Conservation (phyloP, 2,888 invertebrate species). For the Hypena proboscidalis region DNA sequence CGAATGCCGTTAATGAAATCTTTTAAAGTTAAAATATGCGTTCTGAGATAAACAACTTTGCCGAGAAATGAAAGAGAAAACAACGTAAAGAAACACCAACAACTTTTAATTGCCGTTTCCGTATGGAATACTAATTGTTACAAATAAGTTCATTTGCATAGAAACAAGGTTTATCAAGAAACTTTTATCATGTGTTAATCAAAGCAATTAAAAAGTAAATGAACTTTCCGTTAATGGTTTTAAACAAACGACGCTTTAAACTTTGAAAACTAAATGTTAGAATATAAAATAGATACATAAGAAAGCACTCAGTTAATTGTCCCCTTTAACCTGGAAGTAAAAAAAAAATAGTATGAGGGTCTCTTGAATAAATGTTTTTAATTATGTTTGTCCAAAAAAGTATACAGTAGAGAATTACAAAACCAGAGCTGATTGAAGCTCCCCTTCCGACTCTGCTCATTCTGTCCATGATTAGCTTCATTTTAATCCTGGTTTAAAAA, state of each 20-base stretch:
- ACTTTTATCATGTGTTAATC: slow-evolving; percentile 23
- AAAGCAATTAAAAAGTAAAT: slow-evolving; percentile 26
- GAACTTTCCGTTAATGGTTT: slow-evolving; percentile 7
- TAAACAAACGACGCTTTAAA: slow-evolving; percentile 20
- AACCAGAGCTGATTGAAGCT: slow-evolving; percentile 35
- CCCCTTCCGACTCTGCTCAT: slow-evolving; percentile 47
- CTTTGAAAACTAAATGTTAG: slow-evolving; percentile 20
- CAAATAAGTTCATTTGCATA: slow-evolving; percentile 29
- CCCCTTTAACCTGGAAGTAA: slow-evolving; percentile 15
- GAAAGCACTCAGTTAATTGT: slow-evolving; percentile 40
- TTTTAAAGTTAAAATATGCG: not conserved
- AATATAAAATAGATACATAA: slow-evolving; percentile 23
- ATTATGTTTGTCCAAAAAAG: slow-evolving; percentile 45
- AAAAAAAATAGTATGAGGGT: slow-evolving; percentile 26
- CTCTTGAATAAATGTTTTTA: slow-evolving; percentile 40
- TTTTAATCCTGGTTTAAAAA: slow-evolving; percentile 80
- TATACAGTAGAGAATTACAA: slow-evolving; percentile 38
- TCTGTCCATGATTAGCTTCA: slow-evolving; percentile 71
- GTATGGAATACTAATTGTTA: slow-evolving; percentile 30
- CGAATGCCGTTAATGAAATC: slow-evolving; percentile 15
- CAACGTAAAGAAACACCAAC: slow-evolving; percentile 19
- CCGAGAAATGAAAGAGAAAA: slow-evolving; percentile 16
- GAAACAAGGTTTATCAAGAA: slow-evolving; percentile 22
- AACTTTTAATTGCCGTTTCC: slow-evolving; percentile 22
- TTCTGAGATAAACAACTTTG: slow-evolving; percentile 6